These are phyloP conservation scores for Papilio dardanus DNA, from an alignment of 1,140 invertebrate genomes.

Conservation along the genomic window DNA sequence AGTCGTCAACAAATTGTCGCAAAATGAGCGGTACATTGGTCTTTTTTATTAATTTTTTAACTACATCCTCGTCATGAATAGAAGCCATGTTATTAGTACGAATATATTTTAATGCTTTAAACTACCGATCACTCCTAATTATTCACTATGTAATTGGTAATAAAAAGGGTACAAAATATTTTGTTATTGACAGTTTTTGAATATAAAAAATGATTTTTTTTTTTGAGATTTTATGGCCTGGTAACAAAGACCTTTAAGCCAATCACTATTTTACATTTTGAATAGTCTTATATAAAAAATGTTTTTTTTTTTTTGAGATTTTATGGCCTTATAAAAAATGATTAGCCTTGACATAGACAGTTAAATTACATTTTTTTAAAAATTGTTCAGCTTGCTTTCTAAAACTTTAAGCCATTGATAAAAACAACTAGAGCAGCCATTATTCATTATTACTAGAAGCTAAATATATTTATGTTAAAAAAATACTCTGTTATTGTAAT, in stretches of 20 bases:
- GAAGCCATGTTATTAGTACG: conserved; percentile 45
- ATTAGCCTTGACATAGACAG: neutral
- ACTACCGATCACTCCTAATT: neutral
- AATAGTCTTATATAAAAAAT: neutral
- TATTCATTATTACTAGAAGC: too few species aligned
- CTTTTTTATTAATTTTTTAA: conserved; percentile 57
- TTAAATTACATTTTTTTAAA: neutral
- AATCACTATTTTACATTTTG: too few species aligned
- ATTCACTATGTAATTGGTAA: conserved; percentile 42
- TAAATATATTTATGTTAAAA: too few species aligned
- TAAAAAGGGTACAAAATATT: too few species aligned
- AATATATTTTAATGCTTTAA: neutral
- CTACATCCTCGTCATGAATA: conserved; percentile 55
- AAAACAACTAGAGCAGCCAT: neutral
- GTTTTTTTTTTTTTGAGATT: too few species aligned
- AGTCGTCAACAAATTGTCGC: conserved; percentile 61
- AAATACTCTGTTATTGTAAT: too few species aligned
- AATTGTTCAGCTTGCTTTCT: neutral
- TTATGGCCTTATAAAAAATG: neutral
- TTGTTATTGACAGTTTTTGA: too few species aligned
- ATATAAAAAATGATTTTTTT: too few species aligned
- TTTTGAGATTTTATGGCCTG: too few species aligned
- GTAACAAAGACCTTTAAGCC: too few species aligned
- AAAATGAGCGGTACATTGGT: conserved; percentile 63
- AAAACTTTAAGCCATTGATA: neutral